Percentiles rank a stretch among this genome's conserved stretches.
phyloP scores from a whole-genome alignment of 2,797 vertebrate species.

The Enteromius trimaculatus region DNA sequence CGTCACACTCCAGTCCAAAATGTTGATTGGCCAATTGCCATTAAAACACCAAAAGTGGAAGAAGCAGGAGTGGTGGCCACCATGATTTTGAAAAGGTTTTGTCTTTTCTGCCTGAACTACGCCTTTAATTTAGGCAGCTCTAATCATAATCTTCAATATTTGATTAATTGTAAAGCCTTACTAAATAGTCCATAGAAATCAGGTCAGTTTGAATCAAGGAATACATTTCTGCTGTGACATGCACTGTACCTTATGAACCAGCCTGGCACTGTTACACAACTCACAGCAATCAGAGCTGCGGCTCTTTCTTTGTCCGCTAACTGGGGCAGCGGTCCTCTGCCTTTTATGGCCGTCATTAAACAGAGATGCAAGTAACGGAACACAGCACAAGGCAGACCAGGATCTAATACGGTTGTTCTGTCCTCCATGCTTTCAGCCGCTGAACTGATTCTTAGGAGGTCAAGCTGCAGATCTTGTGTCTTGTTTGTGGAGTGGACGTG shows the following conservation, averaged over 20 bases:
- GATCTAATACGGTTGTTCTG: slow-evolving; percentile 56
- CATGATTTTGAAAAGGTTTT: neutral
- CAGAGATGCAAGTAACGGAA: slow-evolving; percentile 60
- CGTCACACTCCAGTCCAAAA: neutral
- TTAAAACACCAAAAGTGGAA: neutral
- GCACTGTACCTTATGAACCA: slow-evolving; percentile 2
- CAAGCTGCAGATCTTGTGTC: slow-evolving; percentile 74
- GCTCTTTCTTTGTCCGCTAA: slow-evolving; percentile 54
- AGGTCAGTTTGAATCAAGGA: neutral
- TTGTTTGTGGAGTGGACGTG: slow-evolving; percentile 57
- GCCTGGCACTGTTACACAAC: slow-evolving; percentile 22
- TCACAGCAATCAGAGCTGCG: neutral
- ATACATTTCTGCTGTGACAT: neutral
- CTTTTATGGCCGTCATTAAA: slow-evolving; percentile 50
- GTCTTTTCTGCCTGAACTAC: neutral
- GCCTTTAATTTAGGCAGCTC: neutral
- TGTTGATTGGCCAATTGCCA: neutral
- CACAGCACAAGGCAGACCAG: slow-evolving; percentile 57
- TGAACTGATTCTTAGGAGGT: slow-evolving; percentile 70
- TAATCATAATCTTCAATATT: neutral
- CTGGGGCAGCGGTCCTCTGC: slow-evolving; percentile 36
- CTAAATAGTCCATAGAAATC: neutral
- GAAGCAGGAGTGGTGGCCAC: neutral
- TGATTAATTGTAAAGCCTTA: neutral
- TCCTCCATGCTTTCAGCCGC: slow-evolving; percentile 48